Evolutionary conservation across 2,888 invertebrate species (phyloP), one percentile per base, ranked within the genome.

Genomic region (Orthosia gothica): DNA sequence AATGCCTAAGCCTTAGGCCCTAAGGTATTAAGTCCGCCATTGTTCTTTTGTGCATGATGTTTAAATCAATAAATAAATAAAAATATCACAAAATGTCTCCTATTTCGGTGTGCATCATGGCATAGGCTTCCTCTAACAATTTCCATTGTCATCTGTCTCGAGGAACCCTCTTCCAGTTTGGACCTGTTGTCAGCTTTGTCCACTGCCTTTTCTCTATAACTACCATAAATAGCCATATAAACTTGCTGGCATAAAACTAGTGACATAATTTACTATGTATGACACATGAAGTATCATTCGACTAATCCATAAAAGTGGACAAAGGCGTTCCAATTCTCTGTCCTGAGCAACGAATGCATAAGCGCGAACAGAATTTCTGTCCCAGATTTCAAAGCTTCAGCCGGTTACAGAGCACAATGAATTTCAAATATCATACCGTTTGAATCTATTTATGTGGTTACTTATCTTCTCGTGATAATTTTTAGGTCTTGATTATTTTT

Each of bases 341-440:
- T 58, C n/a, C 73, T 58, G 26, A 45, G 57, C 20, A 40, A 49
- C 52, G 15, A 76, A 76, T 52, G 57, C 52, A 76, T 72, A 32
- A 76, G 32, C n/a, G 40, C 32, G n/a, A 47, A 80, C 80, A 0
- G 62, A 57, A 73, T 79, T 50, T 71, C 76, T 23, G n/a, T 57
- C 23, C 13, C 12, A n/a, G 58, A 58, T 73, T 63, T 80, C 74
- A 73, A 58, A 76, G 81, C 62, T 72, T 47, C 18, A 71, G 1
- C 15, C 23, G 47, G 32, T 58, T 49, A 1, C 18, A 73, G 16
- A 40, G 23, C 15, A 59, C 57, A 73, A 58, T 76, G 74, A 58
- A 80, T 80, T 73, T 80, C 47, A 73, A 58, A 80, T 72, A 50
- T 62, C 26, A 26, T 62, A n/a, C n/a, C 26, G 63, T 5, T 32